Evolutionary conservation across 2,888 invertebrate species (phyloP), one percentile per base, ranked within the genome.

Genomic region (Ichneumoninae sp.): DNA sequence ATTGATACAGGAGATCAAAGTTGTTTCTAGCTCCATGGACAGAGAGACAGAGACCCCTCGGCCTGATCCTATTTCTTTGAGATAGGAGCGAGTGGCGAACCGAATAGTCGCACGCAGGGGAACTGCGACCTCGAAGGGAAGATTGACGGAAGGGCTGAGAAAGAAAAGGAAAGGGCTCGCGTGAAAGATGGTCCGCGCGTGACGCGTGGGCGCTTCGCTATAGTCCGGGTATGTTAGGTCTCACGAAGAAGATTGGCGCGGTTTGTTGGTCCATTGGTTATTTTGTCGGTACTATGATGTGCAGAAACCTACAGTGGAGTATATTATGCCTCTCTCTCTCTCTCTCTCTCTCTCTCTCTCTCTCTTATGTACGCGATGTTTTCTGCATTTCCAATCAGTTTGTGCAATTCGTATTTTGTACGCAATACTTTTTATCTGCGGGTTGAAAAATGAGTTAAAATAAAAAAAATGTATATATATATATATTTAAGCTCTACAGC

Each of bases 111-210:
- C 72, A 50, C 50, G 50, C 13, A 30, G 33, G 44, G 44, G 47
- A 33, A 47, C n/a, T 54, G 22, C 54, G 3, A 8, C 47, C 36
- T 33, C 71, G 57, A 22, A 7, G 26, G 16, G 52, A 16, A 33
- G 47, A 44, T 19, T 4, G 40, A 68, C 47, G 33, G 47, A 75
- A 47, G 44, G 66, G 26, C 44, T 47, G 52, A 54, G 33, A 26
- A 40, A 52, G 52, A 72, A 72, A 19, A 65, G 54, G 52, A 75
- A 8, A n/a, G 44, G 36, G 62, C 50, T 71, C 71, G 22, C 10
- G 60, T 66, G 80, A 83, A 76, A 60, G 65, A 76, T 83, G 66
- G 70, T 19, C 62, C 54, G 65, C 57, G 65, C 70, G 69, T 65
- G 65, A 83, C 52, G 72, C 57, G 44, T 75, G 16, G 62, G 47